A percentile compares a stretch with the other conserved stretches of the same genome.
These are phyloP conservation scores for Sebastes aleutianus DNA, from an alignment of 2,797 vertebrate species.

Conservation along the genomic window DNA sequence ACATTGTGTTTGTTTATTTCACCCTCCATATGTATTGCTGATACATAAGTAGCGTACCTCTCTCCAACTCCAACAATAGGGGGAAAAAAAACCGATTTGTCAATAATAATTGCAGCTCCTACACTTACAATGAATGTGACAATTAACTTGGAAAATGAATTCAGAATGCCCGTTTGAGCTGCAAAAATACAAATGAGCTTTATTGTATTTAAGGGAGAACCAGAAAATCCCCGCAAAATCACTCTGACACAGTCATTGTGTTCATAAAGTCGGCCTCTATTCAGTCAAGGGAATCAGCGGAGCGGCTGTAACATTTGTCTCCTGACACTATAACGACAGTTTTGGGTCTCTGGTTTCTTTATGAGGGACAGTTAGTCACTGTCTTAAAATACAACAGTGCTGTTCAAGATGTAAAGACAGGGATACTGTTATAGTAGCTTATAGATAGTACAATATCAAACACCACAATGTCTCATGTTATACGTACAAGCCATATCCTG, in stretches of 20 bases:
- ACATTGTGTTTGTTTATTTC: slow-evolving; percentile 1
- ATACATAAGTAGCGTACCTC: background rate
- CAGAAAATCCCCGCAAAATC: slow-evolving; percentile 65
- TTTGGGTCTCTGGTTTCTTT: slow-evolving; percentile 64
- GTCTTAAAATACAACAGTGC: slow-evolving; percentile 32
- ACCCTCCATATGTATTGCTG: background rate
- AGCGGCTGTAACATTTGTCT: slow-evolving; percentile 59
- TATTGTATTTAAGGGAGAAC: slow-evolving; percentile 53
- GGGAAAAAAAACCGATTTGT: background rate
- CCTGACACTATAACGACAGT: slow-evolving; percentile 56
- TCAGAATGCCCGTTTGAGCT: slow-evolving; percentile 42
- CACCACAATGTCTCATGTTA: slow-evolving; percentile 2
- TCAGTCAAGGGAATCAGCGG: slow-evolving; percentile 59
- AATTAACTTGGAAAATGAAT: slow-evolving; percentile 57
- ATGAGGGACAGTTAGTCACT: slow-evolving; percentile 46
- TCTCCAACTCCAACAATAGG: slow-evolving; percentile 7
- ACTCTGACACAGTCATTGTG: slow-evolving; percentile 65
- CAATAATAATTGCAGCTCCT: slow-evolving; percentile 37
- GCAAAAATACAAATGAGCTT: slow-evolving; percentile 54
- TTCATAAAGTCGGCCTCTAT: slow-evolving; percentile 60
- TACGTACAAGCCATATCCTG: background rate
- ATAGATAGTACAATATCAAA: slow-evolving; percentile 12
- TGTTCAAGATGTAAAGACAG: slow-evolving; percentile 17
- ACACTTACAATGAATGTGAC: slow-evolving; percentile 45
- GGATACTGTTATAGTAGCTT: slow-evolving; percentile 5